Evolutionary conservation across 2,113 vertebrate genomes (phyloP).

Genomic region (Rhipidura dahli): DNA sequence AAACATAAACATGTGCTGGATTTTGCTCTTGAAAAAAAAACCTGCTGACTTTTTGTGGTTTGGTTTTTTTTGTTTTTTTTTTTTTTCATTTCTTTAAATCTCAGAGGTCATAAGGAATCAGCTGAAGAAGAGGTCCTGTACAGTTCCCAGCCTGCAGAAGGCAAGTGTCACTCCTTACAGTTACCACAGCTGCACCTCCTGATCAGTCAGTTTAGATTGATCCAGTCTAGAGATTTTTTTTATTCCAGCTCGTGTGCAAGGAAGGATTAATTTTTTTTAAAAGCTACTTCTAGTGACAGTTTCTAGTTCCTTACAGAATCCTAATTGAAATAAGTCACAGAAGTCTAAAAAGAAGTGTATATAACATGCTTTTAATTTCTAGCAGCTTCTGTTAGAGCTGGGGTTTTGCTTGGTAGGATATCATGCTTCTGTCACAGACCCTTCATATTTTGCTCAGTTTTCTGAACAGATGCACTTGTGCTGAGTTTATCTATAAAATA

Average conservation of each 20-base stretch:
- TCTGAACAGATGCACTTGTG: background rate
- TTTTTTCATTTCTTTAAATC: background rate
- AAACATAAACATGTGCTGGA: background rate
- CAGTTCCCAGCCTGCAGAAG: slow-evolving; percentile 80
- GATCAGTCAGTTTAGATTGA: background rate
- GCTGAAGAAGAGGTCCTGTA: slow-evolving; percentile 69
- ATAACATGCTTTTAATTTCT: background rate
- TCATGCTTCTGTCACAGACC: background rate
- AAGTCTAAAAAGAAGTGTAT: background rate
- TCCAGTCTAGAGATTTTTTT: background rate
- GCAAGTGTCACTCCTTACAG: slow-evolving; percentile 61
- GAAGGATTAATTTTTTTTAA: background rate
- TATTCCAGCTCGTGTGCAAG: background rate
- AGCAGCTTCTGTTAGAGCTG: background rate
- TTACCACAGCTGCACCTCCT: background rate
- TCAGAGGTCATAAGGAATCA: slow-evolving; percentile 68
- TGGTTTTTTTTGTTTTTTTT: background rate
- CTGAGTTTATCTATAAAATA: background rate
- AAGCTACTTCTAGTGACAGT: background rate
- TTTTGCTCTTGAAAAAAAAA: background rate
- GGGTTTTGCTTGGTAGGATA: background rate
- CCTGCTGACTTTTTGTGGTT: background rate
- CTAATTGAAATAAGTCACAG: background rate
- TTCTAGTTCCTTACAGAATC: background rate
- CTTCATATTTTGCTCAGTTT: background rate